These are phyloP conservation scores for Lepidurus apus DNA, from an alignment of 1,140 invertebrate genomes.

Conservation along the genomic window DNA sequence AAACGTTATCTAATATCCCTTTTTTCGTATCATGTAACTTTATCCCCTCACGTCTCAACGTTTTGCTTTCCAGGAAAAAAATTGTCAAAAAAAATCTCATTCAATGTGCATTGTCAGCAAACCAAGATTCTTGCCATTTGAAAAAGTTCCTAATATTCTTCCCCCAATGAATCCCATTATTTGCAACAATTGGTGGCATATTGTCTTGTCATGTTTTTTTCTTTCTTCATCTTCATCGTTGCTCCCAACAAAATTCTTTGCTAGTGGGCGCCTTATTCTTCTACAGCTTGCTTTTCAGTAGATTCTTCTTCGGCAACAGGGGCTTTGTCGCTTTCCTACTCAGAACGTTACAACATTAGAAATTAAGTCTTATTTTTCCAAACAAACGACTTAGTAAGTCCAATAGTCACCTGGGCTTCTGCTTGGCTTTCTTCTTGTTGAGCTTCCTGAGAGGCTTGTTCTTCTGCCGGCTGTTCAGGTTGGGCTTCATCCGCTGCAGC, in stretches of 20 bases:
- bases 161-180: conserved; percentile 5
- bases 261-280: not conserved
- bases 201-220: conserved; percentile 15
- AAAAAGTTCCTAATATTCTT: conserved; percentile 1
- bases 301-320: conserved; percentile 13
- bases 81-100: conserved; percentile 14
- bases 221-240: not conserved
- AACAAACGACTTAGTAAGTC: not conserved
- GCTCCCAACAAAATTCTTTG: conserved; percentile 17
- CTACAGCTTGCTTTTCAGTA: conserved; percentile 4
- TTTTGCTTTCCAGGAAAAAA: not conserved
- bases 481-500: not conserved
- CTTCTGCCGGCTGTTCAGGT: conserved; percentile 10
- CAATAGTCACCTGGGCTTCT: conserved; percentile 17
- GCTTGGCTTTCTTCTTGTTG: conserved; percentile 9
- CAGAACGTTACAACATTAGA: not conserved
- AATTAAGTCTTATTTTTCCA: not conserved
- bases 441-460: not conserved
- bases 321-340: conserved; percentile 13
- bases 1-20: conserved; percentile 19
- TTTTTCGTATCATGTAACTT: not conserved
- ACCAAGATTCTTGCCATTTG: not conserved
- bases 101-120: conserved; percentile 21
- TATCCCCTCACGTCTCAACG: not conserved
- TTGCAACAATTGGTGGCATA: conserved; percentile 19